Evolutionary conservation across 2,888 invertebrate genomes (phyloP).

Genomic region (Parnassius glacialis): DNA sequence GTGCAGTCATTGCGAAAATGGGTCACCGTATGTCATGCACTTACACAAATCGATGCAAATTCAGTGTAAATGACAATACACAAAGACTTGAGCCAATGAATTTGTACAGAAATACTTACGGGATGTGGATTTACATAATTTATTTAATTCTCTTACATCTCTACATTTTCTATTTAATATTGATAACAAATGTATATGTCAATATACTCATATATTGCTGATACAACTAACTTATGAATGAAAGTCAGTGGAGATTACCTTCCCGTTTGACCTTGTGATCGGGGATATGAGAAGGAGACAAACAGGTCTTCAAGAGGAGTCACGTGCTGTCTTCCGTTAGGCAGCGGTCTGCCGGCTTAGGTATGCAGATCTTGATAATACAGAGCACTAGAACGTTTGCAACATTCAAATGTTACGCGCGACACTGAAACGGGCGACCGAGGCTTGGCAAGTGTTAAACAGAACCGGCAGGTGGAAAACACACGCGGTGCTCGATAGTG

Average conservation of each 20-base stretch:
- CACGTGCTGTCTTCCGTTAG: constrained; percentile 42
- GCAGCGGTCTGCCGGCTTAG: constrained; percentile 30
- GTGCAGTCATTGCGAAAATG: constrained; percentile 69
- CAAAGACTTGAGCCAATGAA: not conserved
- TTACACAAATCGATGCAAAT: constrained; percentile 62
- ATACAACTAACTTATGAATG: constrained; percentile 47
- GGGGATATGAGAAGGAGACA: constrained; percentile 44
- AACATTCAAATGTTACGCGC: constrained; percentile 19
- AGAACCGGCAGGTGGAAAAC: constrained; percentile 26
- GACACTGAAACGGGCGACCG: constrained; percentile 22
- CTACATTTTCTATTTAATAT: no score
- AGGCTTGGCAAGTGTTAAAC: constrained; percentile 28
- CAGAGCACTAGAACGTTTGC: constrained; percentile 24
- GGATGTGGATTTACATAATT: no score
- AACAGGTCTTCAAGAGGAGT: constrained; percentile 44
- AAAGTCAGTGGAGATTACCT: constrained; percentile 53
- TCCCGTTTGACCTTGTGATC: constrained; percentile 60
- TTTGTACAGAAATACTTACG: no score
- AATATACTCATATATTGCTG: constrained; percentile 19
- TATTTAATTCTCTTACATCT: no score
- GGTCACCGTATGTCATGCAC: constrained; percentile 69
- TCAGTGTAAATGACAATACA: constrained; percentile 32
- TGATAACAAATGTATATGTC: no score
- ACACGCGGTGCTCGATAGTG: constrained; percentile 28
- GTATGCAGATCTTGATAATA: constrained; percentile 1